Evolutionary conservation across 2,113 vertebrate genomes (phyloP).

Genomic region (Trematocara marginatum): DNA sequence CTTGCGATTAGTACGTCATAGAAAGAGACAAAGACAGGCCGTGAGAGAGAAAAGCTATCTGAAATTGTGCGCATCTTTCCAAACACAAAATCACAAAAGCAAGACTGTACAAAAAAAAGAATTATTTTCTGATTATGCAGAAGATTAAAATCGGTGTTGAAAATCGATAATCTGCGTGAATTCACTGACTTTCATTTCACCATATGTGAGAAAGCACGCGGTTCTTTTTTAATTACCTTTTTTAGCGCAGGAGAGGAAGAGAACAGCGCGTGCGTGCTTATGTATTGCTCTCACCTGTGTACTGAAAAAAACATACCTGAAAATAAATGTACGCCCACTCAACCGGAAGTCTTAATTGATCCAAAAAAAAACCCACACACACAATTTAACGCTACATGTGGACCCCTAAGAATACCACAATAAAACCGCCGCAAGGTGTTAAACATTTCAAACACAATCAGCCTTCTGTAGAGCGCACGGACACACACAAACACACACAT

Average conservation of each 20-base stretch:
- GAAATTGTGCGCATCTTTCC: background rate
- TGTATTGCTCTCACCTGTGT: conserved; percentile 9
- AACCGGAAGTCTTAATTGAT: conserved; percentile 27
- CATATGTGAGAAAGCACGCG: background rate
- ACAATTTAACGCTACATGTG: conserved; percentile 1
- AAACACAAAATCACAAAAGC: background rate
- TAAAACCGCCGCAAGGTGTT: conserved; percentile 16
- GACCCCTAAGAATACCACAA: background rate
- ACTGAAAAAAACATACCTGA: background rate
- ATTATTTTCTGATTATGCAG: background rate
- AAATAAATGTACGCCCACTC: background rate
- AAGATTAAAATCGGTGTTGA: background rate
- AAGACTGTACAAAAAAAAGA: background rate
- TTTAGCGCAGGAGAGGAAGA: background rate
- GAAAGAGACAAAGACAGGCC: background rate
- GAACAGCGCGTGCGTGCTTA: background rate
- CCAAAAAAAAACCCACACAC: background rate
- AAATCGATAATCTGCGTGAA: conserved; percentile 5
- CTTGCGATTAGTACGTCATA: conserved; percentile 20
- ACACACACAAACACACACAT: background rate
- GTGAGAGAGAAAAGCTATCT: background rate
- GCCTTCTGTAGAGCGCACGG: background rate
- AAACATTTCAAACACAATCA: background rate
- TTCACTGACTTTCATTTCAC: background rate
- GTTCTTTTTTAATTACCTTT: background rate